Evolutionary conservation across 1,140 invertebrate species (phyloP), one percentile per base, ranked within the genome.

Genomic region (Rhopalosiphum padi): DNA sequence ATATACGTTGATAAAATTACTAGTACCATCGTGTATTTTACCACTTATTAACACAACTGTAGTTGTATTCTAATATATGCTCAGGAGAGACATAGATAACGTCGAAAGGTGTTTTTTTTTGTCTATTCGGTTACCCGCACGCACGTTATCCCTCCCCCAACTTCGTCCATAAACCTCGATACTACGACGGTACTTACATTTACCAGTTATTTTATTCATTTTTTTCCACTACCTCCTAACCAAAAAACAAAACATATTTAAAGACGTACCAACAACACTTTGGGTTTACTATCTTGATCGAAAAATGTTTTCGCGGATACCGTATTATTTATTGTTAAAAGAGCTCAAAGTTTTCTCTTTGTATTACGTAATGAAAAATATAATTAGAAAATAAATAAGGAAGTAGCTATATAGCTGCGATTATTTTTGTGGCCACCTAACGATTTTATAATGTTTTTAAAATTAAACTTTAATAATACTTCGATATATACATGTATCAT

Each of bases 321-420:
- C 87, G 87, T 55, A 89, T 53, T 89, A 53, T 89, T 53, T 37
- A 89, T 53, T n/a, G 35, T 15, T n/a, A 48, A 87, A n/a, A n/a
- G 46, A 21, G n/a, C 48, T 48, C 87, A 7, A 11, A 18, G 30
- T 89, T 89, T 89, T 35, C 15, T 51, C 30, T 89, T 35, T 46
- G 48, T 53, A 3, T 0, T 77, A 3, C 46, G 21, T 9, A 89
- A 89, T n/a, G n/a, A 89, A 53, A 89, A 89, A 53, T 18, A 89
- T 89, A 89, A 89, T 89, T 53, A 88, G 18, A 51, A 88, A 51
- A 88, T 21, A 88, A 88, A 88, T 53, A 88, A 88, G 15, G 48
- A 88, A 87, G 41, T n/a, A 43, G 86, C 25, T 87, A 21, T 30
- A 48, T 30, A 43, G 41, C 35, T 25, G 18, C 9, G 25, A 30